A percentile compares a stretch with the other conserved stretches of the same genome.
Conservation (phyloP, 2,113 vertebrate species). For the Otocyon megalotis region DNA sequence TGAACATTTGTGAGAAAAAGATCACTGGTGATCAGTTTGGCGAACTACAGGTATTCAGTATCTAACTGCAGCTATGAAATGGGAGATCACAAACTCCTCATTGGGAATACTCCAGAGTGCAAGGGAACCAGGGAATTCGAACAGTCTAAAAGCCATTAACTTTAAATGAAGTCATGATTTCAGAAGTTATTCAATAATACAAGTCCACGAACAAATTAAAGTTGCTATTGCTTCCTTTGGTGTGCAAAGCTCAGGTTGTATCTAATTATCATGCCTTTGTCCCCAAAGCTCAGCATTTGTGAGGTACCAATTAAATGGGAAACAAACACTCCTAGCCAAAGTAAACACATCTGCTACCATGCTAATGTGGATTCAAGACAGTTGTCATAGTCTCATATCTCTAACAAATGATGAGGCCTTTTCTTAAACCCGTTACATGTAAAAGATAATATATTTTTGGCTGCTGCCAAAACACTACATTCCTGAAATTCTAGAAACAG, state of each 20-base stretch:
- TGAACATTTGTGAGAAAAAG: background rate
- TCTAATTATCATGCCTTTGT: background rate
- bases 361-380: background rate
- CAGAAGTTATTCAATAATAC: background rate
- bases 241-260: background rate
- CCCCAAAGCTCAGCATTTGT: constrained; percentile 12
- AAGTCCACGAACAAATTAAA: background rate
- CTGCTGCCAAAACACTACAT: constrained; percentile 1
- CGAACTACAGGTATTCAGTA: background rate
- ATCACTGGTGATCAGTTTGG: background rate
- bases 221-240: background rate
- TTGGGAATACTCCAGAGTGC: background rate
- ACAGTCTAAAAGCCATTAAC: background rate
- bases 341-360: background rate
- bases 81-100: background rate
- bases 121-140: background rate
- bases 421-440: background rate
- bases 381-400: background rate
- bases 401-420: background rate
- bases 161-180: constrained; percentile 23
- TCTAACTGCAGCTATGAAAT: background rate
- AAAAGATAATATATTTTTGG: background rate
- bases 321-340: constrained; percentile 27
- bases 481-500: background rate
- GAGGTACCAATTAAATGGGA: constrained; percentile 5